Base-by-base conservation (phyloP, 2,113 vertebrate species). In the Oryzias melastigma region DNA sequence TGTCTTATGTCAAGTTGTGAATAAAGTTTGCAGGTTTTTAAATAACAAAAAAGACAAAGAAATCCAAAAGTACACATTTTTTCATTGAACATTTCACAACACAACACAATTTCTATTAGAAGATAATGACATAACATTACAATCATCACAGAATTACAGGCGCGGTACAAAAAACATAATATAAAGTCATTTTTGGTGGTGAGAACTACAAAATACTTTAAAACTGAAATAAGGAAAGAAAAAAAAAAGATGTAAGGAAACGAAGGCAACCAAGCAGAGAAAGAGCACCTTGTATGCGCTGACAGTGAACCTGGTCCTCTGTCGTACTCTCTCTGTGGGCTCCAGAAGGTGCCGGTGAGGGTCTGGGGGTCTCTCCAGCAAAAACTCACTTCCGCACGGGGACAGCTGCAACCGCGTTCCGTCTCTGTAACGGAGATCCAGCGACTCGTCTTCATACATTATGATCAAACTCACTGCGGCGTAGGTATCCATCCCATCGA, bases 341-440 rank as follows among this genome's bases (percentile, higher is more conserved):
- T 90, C 90, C 13, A 93, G 76, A 13, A 91, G 91, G 67, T 93
- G 94, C 5, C 84, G 77, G 1, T 76, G 68, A 16, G 74, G 3
- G 8, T 89, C 71, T 0, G 22, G 47, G 1, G 81, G 74, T 78
- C 88, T 92, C 46, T 91, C 84, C 43, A 93, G 71, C 35, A 93
- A 47, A 69, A 94, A 96, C 18, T 97, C 95, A 15, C 90, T 90
- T 7, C 94, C 95, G 65, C 95, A 98, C 0, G 95, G 91, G 0
- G 95, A 94, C 22, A 97, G 81, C 14, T 91, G 90, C 45, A 98
- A 27, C 52, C 67, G 89, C 15, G 85, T 83, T 0, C 93, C 92
- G 27, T 86, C 90, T 0, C n/a, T 35, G 68, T 89, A 93, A 1
- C 68, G 87, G 20, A 93, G 87, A 55, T 95, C 92, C 58, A 94